A percentile compares a stretch with the other conserved stretches of the same genome.
These are phyloP conservation scores for Cotesia typhae DNA, from an alignment of 1,140 invertebrate genomes.

Conservation along the genomic window DNA sequence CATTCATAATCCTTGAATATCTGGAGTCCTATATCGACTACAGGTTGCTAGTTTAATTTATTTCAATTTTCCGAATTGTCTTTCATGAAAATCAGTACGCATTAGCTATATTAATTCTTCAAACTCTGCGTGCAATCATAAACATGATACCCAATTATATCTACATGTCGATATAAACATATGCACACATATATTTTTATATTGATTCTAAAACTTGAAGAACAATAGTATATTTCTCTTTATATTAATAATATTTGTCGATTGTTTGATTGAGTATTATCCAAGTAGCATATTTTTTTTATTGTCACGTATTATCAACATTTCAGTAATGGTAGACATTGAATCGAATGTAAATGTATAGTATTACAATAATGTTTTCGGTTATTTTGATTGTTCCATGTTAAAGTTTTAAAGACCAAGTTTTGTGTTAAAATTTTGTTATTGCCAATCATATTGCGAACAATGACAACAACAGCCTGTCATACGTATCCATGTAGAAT, in stretches of 20 bases:
- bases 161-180: conserved; percentile 54
- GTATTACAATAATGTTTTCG: too few relatives aligned
- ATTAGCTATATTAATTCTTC: conserved; percentile 36
- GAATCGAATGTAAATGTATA: too few relatives aligned
- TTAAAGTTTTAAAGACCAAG: too few relatives aligned
- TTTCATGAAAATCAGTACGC: neutral
- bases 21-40: too few relatives aligned
- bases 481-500: conserved; percentile 12
- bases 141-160: conserved; percentile 10
- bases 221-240: conserved; percentile 65
- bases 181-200: conserved; percentile 40
- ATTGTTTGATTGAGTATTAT: conserved; percentile 40
- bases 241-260: conserved; percentile 59
- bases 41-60: too few relatives aligned
- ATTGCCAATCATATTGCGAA: neutral
- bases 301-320: conserved; percentile 12
- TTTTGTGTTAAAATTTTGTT: neutral
- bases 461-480: conserved; percentile 13
- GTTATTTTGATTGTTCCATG: too few relatives aligned
- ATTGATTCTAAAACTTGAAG: conserved; percentile 65
- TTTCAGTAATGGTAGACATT: too few relatives aligned
- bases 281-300: too few relatives aligned
- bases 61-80: too few relatives aligned
- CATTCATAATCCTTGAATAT: too few relatives aligned
- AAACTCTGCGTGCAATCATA: conserved; percentile 34